phyloP scores from a whole-genome alignment of 64 coral and sea anemone genomes.

The Acropora yongei region DNA sequence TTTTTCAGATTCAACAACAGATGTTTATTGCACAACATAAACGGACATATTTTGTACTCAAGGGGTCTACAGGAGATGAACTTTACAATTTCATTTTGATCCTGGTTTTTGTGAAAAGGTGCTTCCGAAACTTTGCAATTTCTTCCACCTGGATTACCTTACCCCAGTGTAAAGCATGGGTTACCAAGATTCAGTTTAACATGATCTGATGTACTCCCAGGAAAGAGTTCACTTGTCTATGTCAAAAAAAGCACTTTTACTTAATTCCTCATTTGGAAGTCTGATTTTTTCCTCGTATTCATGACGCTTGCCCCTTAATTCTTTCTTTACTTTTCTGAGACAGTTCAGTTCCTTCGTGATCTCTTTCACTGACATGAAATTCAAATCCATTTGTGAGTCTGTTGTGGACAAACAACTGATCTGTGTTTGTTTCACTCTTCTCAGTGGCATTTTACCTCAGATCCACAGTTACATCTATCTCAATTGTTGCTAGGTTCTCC shows the following conservation, averaged over 20 bases:
- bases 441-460: not conserved
- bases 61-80: conserved; percentile 13
- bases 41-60: conserved; percentile 72
- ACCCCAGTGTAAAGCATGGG: conserved; percentile 64
- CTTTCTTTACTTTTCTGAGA: not conserved
- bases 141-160: conserved; percentile 48
- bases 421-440: not conserved
- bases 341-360: conserved; percentile 18
- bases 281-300: conserved; percentile 1
- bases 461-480: no score
- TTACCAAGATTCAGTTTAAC: not conserved
- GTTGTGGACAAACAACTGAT: not conserved
- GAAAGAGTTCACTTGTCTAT: not conserved
- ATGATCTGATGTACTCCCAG: not conserved
- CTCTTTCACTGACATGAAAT: conserved; percentile 20
- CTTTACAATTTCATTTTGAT: conserved; percentile 53
- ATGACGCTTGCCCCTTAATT: not conserved
- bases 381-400: conserved; percentile 35
- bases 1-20: conserved; percentile 54
- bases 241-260: conserved; percentile 24
- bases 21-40: conserved; percentile 51
- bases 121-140: conserved; percentile 35
- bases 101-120: conserved; percentile 34
- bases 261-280: not conserved
- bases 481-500: no score